Percentiles rank a stretch among this genome's conserved stretches.
These are phyloP conservation scores for Channallabes apus DNA, from an alignment of 2,797 vertebrate genomes.

Conservation along the genomic window DNA sequence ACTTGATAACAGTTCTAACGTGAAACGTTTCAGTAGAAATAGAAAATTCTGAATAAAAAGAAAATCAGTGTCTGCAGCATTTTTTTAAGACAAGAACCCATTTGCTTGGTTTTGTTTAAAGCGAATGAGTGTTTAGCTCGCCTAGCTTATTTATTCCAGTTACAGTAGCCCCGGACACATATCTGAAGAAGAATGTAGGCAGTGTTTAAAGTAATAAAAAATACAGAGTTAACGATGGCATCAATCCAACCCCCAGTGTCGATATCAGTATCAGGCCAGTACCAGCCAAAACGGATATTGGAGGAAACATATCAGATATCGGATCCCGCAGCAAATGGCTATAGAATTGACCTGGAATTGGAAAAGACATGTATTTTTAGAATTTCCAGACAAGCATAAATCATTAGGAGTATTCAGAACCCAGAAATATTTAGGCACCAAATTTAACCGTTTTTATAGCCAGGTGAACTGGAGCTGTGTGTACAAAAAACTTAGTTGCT, in stretches of 20 bases:
- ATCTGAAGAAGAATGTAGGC: neutral
- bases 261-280: neutral
- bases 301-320: conserved; percentile 3
- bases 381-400: neutral
- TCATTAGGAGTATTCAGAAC: too few species aligned
- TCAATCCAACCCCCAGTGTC: neutral
- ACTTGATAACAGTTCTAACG: neutral
- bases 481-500: too few species aligned
- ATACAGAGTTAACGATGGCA: neutral
- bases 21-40: neutral
- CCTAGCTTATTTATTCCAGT: neutral
- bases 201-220: neutral
- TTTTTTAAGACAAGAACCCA: neutral
- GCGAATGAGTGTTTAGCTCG: neutral
- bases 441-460: too few species aligned
- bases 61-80: neutral
- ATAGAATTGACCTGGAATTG: neutral
- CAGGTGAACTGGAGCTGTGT: too few species aligned
- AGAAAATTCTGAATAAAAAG: neutral
- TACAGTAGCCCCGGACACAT: neutral
- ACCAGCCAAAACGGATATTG: neutral
- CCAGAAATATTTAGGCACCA: too few species aligned
- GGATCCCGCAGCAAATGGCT: neutral
- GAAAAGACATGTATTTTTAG: neutral
- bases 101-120: neutral